phyloP scores from a whole-genome alignment of 2,888 invertebrate genomes.

The Mimas tiliae region DNA sequence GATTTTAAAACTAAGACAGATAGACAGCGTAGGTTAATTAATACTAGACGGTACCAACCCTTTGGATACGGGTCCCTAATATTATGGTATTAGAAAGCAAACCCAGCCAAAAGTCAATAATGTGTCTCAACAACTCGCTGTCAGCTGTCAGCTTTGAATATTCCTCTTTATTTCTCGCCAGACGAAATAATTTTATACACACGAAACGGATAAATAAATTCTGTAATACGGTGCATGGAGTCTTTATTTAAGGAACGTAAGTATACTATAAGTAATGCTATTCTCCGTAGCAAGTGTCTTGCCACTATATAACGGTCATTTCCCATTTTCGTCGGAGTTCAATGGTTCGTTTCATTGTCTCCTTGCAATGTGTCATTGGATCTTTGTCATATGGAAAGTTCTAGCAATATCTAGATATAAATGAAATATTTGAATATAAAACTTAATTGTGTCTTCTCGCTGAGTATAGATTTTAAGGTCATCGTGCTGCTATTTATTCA shows the following conservation, averaged over 20 bases:
- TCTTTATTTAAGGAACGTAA: background rate
- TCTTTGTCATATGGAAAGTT: background rate
- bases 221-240: background rate
- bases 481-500: background rate
- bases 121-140: background rate
- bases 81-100: background rate
- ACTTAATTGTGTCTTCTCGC: constrained; percentile 26
- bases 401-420: background rate
- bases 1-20: no score
- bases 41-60: no score
- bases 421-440: background rate
- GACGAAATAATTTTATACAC: background rate
- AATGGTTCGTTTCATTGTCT: constrained; percentile 43
- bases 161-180: background rate
- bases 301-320: constrained; percentile 39
- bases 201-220: background rate
- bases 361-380: constrained; percentile 37
- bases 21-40: no score
- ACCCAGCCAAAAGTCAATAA: background rate
- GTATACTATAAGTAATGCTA: background rate
- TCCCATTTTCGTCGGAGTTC: constrained; percentile 44
- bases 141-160: background rate
- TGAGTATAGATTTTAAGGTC: background rate
- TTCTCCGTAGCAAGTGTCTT: constrained; percentile 32
- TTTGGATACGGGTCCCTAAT: background rate